Percentiles rank a stretch among this genome's conserved stretches.
Conservation (phyloP, 2,113 vertebrate species). For the Pteronura brasiliensis region DNA sequence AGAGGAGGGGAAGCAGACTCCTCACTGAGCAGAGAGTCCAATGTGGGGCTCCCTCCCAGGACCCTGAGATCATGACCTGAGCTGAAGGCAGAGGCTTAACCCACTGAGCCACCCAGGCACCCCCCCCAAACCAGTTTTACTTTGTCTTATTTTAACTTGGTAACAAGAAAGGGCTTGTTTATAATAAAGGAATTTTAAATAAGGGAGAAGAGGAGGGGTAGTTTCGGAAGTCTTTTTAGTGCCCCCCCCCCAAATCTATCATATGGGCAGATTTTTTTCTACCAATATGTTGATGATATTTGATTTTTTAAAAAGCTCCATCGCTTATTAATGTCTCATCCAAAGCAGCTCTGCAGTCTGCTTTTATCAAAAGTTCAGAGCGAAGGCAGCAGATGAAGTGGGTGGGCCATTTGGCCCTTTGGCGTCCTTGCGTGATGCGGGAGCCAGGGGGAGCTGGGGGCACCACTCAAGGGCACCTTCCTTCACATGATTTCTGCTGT, state of each 20-base stretch:
- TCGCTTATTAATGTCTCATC: background rate
- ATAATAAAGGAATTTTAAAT: background rate
- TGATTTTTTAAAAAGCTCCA: background rate
- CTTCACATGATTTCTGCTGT: background rate
- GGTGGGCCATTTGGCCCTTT: background rate
- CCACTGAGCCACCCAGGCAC: too few relatives aligned
- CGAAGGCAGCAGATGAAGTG: background rate
- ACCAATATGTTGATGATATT: background rate
- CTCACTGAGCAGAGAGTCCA: too few relatives aligned
- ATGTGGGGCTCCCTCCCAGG: too few relatives aligned
- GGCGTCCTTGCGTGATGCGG: background rate
- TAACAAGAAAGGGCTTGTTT: background rate
- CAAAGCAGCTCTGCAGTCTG: background rate
- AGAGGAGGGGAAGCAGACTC: too few relatives aligned
- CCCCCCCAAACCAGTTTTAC: background rate
- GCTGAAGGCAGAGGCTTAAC: too few relatives aligned
- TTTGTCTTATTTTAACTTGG: background rate
- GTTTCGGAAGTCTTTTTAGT: background rate
- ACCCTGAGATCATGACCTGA: too few relatives aligned
- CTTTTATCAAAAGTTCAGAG: background rate
- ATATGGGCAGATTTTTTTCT: background rate
- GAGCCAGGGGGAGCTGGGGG: background rate
- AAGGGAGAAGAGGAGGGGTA: background rate
- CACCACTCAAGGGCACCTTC: background rate
- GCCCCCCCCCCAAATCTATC: background rate